A percentile compares a stretch with the other conserved stretches of the same genome.
Evolutionary conservation across 1,140 invertebrate species (phyloP).

Genomic region (Brachionus calyciflorus): DNA sequence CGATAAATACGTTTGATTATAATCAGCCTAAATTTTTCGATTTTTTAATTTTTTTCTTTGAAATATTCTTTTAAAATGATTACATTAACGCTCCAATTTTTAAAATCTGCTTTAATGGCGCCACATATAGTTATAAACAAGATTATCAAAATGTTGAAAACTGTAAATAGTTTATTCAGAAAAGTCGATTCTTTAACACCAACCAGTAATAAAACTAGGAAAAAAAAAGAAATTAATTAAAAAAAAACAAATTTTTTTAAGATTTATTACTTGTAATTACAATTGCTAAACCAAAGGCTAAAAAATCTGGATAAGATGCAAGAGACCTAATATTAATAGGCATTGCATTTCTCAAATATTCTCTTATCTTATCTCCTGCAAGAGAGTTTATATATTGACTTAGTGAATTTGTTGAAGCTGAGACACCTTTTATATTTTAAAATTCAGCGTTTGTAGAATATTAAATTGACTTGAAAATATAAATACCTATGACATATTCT

Average conservation of each 20-base stretch:
- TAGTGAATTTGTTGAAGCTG: neutral
- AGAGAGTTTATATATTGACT: constrained; percentile 50
- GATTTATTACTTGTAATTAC: constrained; percentile 45
- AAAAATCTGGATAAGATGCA: constrained; percentile 73
- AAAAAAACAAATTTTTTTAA: neutral
- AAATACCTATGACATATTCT: constrained; percentile 78
- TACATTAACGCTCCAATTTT: constrained; percentile 60
- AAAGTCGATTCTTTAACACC: constrained; percentile 72
- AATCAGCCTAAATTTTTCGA: too few relatives aligned
- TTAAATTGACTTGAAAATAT: neutral
- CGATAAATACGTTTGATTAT: neutral
- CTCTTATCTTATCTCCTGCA: constrained; percentile 53
- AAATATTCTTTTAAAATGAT: neutral
- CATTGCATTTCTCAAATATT: constrained; percentile 55
- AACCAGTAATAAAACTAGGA: constrained; percentile 63
- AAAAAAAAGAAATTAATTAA: constrained; percentile 50
- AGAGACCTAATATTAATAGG: constrained; percentile 62
- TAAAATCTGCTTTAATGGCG: constrained; percentile 57
- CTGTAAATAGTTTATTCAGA: constrained; percentile 54
- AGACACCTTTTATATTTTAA: constrained; percentile 11
- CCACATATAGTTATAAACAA: constrained; percentile 59
- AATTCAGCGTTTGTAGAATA: neutral
- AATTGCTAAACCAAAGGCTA: constrained; percentile 66
- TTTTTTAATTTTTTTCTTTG: too few relatives aligned
- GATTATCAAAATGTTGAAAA: constrained; percentile 55